Base-by-base conservation (phyloP, 2,113 vertebrate species). In the Kryptolebias marmoratus region DNA sequence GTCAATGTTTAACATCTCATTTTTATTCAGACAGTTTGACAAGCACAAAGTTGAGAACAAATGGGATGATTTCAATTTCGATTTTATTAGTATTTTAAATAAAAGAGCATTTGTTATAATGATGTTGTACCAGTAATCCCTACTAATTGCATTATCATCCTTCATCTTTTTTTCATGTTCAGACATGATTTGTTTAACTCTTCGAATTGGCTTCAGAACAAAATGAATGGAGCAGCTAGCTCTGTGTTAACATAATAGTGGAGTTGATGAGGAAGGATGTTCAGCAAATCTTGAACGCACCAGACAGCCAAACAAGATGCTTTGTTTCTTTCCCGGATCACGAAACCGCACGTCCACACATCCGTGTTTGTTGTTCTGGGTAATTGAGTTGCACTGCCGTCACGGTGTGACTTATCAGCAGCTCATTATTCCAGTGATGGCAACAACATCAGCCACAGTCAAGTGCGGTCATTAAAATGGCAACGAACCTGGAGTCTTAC, bases 301-400 rank as follows among this genome's bases (percentile, higher is more conserved):
- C 9, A 79, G 54, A 61, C 71, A 78, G 45, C 47, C 5, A 1
- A 71, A 71, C 74, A 59, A 61, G 59, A 52, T 0, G 49, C 68
- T 68, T 74, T 68, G 64, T 78, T 79, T 75, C 71, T 77, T 70
- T 60, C 71, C 15, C 2, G 58, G 56, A 79, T 79, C 84, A 81
- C 77, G 75, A 86, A 59, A 62, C 68, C 22, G 75, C 60, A 49
- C 67, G 67, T 53, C 73, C 71, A 58, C 75, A 42, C 54, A 18
- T 64, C 72, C 53, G 36, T 60, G 79, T 81, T 84, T 84, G 81
- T 71, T 80, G 79, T 77, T 57, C 63, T 11, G 73, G 74, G 81
- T 91, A 90, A 91, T 88, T 88, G 83, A 88, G 79, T 85, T 77
- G 81, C 85, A n/a, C 60, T 18, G 63, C 80, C 59, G 72, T 86